Conservation (phyloP, 1,140 invertebrate species). For the Gerris buenoi region DNA sequence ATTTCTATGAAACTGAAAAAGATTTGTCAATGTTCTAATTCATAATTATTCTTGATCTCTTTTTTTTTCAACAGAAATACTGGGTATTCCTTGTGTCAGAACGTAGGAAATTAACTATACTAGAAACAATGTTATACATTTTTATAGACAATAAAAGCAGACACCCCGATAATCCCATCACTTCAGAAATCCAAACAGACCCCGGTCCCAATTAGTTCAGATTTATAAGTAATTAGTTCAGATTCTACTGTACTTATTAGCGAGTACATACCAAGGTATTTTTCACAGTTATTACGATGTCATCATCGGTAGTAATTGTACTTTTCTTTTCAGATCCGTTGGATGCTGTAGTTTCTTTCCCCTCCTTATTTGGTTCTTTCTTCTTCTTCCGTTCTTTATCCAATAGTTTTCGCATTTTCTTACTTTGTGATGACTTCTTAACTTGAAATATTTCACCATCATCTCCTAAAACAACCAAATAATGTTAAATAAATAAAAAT, state of each 20-base stretch:
- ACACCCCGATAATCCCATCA: too few species aligned
- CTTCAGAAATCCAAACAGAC: not conserved
- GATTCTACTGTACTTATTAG: not conserved
- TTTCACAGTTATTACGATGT: conserved; percentile 22
- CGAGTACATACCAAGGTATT: conserved; percentile 21
- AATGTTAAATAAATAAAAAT: not conserved
- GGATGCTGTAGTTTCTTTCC: conserved; percentile 31
- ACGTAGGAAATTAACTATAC: not conserved
- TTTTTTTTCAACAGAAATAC: too few species aligned
- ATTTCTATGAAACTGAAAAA: too few species aligned
- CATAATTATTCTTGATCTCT: too few species aligned
- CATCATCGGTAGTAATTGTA: conserved; percentile 15
- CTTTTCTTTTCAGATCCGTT: conserved; percentile 9
- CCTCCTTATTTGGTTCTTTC: conserved; percentile 34
- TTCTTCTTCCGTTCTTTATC: conserved; percentile 58
- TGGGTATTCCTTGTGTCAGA: too few species aligned
- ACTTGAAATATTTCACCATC: conserved; percentile 84
- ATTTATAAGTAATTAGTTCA: not conserved
- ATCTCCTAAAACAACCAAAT: conserved; percentile 37
- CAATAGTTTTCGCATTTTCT: conserved; percentile 69
- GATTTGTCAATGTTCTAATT: too few species aligned
- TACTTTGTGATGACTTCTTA: conserved; percentile 85
- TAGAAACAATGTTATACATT: not conserved
- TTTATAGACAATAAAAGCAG: not conserved
- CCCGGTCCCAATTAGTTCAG: not conserved